These are phyloP conservation scores for Phoebastria nigripes DNA, from an alignment of 2,797 vertebrate species.

Conservation along the genomic window DNA sequence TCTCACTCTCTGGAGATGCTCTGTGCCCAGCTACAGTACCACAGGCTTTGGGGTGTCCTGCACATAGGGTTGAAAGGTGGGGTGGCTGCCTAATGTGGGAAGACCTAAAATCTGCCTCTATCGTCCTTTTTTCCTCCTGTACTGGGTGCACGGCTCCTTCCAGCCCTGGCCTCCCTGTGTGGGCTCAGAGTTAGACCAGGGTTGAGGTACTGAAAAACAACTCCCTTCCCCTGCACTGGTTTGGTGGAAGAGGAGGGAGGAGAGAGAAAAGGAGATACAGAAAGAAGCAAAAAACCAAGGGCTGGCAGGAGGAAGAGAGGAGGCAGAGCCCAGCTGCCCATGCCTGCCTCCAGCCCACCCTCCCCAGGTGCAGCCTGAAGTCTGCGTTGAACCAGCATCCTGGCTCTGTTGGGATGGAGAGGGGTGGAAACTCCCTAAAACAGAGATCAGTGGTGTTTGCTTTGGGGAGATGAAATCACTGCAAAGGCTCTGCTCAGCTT, in stretches of 20 bases:
- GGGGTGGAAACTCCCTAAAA: background rate
- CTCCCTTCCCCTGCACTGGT: background rate
- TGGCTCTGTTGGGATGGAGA: background rate
- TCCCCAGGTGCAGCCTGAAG: background rate
- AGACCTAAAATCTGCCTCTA: background rate
- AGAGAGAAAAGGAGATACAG: background rate
- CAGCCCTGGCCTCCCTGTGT: background rate
- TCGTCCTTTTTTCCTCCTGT: background rate
- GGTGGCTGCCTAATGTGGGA: background rate
- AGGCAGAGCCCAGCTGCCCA: background rate
- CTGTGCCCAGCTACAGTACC: fast-evolving
- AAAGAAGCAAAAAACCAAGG: background rate
- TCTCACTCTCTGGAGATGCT: background rate
- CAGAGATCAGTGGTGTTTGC: fast-evolving
- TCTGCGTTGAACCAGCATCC: background rate
- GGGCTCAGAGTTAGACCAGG: background rate
- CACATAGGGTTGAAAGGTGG: background rate
- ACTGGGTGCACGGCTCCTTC: background rate
- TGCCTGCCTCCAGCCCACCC: background rate
- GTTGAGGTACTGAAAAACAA: background rate
- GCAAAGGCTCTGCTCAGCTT: background rate
- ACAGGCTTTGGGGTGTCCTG: background rate
- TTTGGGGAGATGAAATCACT: background rate
- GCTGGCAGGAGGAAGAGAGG: background rate
- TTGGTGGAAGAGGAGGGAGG: background rate